Evolutionary conservation across 2,113 vertebrate species (phyloP).

Genomic region (Megaceryle maxima): DNA sequence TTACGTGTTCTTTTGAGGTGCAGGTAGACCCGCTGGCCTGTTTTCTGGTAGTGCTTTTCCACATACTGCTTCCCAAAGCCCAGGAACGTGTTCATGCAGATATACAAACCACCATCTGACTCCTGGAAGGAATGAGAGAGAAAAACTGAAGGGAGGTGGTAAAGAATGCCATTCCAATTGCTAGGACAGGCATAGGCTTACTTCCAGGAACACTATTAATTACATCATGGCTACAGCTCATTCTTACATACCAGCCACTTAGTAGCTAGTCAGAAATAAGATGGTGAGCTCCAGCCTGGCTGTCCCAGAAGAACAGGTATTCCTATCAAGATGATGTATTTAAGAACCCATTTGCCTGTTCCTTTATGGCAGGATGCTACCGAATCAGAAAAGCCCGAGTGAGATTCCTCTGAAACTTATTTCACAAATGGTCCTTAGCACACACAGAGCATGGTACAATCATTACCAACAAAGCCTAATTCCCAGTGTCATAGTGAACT

Average conservation of each 20-base stretch:
- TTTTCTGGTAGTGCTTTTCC: conserved; percentile 87
- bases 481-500: not conserved
- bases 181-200: not conserved
- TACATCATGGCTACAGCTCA: not conserved
- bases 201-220: not conserved
- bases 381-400: not conserved
- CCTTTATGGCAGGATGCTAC: not conserved
- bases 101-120: conserved; percentile 92
- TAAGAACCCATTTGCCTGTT: not conserved
- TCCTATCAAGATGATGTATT: not conserved
- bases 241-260: not conserved
- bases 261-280: not conserved
- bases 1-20: conserved; percentile 91
- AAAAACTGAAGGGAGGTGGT: not conserved
- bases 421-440: not conserved
- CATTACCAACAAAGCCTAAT: accelerated
- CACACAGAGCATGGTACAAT: accelerated
- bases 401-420: not conserved
- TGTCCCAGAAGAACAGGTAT: not conserved
- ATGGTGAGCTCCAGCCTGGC: not conserved
- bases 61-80: conserved; percentile 95
- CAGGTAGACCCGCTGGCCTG: conserved; percentile 91
- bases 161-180: not conserved
- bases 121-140: conserved; percentile 76
- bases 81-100: conserved; percentile 98